phyloP scores from a whole-genome alignment of 2,888 invertebrate genomes.

The Chymomyza fuscimana region DNA sequence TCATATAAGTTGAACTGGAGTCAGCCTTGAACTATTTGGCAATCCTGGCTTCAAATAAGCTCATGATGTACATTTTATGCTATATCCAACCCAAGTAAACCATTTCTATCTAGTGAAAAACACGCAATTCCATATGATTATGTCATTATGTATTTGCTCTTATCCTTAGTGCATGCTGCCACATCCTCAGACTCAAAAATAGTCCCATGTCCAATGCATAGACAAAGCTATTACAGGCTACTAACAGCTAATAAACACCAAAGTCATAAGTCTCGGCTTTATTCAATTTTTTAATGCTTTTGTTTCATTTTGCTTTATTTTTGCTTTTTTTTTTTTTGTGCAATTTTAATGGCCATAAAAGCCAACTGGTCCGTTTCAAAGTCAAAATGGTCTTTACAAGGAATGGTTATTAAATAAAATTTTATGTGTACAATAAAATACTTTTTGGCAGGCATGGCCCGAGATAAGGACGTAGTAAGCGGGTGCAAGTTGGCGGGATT shows the following conservation, averaged over 20 bases:
- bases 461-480: not conserved
- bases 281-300: conserved; percentile 54
- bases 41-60: too few relatives aligned
- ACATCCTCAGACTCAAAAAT: not conserved
- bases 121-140: too few relatives aligned
- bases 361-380: conserved; percentile 3
- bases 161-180: not conserved
- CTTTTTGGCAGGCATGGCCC: conserved; percentile 10
- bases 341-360: conserved; percentile 52
- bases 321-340: conserved; percentile 26
- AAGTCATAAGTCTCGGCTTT: conserved; percentile 18
- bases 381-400: conserved; percentile 26
- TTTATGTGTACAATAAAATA: conserved; percentile 55
- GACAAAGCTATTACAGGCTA: conserved; percentile 6
- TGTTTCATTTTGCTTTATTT: conserved; percentile 31
- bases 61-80: too few relatives aligned
- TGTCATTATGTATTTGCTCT: not conserved
- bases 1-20: too few relatives aligned
- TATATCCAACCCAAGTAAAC: too few relatives aligned
- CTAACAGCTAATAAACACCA: conserved; percentile 33
- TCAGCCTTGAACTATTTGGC: too few relatives aligned
- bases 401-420: conserved; percentile 68
- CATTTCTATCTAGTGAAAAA: too few relatives aligned
- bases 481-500: not conserved
- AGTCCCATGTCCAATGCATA: conserved; percentile 1